These are phyloP conservation scores for Oceanodroma tethys DNA, from an alignment of 2,113 vertebrate species.

Conservation along the genomic window DNA sequence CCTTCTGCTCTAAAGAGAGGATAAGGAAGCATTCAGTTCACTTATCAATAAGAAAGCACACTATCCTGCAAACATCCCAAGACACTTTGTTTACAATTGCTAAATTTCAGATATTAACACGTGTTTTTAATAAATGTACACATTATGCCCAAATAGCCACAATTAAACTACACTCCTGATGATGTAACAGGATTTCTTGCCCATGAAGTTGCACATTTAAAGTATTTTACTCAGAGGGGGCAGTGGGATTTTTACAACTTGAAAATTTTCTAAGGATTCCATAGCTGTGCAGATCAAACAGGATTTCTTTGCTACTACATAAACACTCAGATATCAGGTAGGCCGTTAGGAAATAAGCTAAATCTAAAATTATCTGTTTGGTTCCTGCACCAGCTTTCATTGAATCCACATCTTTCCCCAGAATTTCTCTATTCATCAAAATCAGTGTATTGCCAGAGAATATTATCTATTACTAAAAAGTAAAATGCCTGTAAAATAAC, in stretches of 20 bases:
- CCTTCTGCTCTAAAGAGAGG: slow-evolving; percentile 86
- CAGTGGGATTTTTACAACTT: neutral
- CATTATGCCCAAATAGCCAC: neutral
- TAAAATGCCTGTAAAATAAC: neutral
- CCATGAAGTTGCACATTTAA: neutral
- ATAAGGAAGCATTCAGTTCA: neutral
- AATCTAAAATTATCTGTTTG: neutral
- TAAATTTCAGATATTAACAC: neutral
- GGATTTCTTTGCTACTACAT: neutral
- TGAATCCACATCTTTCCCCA: neutral
- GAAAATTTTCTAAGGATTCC: neutral
- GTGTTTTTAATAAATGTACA: neutral
- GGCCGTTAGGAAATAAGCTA: neutral
- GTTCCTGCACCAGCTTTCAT: neutral
- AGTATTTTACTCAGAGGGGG: neutral
- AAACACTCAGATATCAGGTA: neutral
- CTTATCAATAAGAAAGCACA: neutral
- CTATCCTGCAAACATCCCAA: neutral
- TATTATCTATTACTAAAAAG: neutral
- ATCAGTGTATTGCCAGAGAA: neutral
- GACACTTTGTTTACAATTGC: neutral
- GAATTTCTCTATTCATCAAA: neutral
- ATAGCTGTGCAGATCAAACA: neutral
- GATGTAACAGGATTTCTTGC: neutral
- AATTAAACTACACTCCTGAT: neutral